These are phyloP conservation scores for Halcyon smyrnensis DNA, from an alignment of 2,797 vertebrate species.

Conservation along the genomic window DNA sequence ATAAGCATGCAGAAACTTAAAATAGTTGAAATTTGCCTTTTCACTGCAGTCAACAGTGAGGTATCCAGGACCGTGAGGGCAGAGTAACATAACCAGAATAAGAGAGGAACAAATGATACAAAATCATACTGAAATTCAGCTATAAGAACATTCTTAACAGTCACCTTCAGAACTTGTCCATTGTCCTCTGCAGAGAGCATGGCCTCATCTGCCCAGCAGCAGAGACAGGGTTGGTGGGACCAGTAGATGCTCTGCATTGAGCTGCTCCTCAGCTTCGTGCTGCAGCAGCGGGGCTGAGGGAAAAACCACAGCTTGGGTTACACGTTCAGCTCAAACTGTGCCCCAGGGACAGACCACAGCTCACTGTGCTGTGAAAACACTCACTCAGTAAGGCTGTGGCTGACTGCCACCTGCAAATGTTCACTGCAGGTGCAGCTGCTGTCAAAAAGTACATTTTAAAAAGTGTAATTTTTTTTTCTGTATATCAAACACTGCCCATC, in stretches of 20 bases:
- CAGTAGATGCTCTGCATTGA: accelerated
- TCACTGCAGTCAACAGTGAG: not conserved
- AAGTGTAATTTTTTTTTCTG: not conserved
- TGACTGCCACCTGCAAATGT: not conserved
- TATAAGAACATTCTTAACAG: accelerated
- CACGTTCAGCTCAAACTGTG: not conserved
- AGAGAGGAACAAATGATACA: not conserved
- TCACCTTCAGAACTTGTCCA: not conserved
- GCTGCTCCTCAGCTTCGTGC: not conserved
- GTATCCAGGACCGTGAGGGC: not conserved
- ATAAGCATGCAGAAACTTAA: not conserved
- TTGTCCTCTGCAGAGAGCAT: not conserved
- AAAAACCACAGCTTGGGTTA: not conserved
- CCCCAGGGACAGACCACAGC: not conserved
- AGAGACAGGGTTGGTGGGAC: not conserved
- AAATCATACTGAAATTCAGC: not conserved
- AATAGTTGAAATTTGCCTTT: not conserved
- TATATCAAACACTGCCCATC: not conserved
- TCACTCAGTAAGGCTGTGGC: not conserved
- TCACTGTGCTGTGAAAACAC: not conserved
- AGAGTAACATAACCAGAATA: not conserved
- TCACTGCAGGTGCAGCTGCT: not conserved
- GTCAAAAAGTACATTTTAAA: not conserved
- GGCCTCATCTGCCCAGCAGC: not conserved
- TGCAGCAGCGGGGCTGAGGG: accelerated